Evolutionary conservation across 2,797 vertebrate genomes (phyloP).

Genomic region (Netta rufina): DNA sequence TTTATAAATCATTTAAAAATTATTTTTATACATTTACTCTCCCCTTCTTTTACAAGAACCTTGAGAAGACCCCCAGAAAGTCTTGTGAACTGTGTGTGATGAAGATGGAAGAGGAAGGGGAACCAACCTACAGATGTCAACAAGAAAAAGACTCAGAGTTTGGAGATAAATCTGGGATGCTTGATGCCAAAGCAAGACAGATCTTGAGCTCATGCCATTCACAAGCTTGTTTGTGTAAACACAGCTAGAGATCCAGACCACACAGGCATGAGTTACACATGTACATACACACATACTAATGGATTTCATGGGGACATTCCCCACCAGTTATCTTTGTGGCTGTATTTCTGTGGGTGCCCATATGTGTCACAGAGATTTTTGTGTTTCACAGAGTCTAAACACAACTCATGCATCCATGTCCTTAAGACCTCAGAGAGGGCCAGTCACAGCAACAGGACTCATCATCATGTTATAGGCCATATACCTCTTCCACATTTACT

Average conservation of each 20-base stretch:
- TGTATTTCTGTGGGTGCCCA: not conserved
- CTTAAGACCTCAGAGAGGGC: not conserved
- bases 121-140: not conserved
- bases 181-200: not conserved
- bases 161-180: not conserved
- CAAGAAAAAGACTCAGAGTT: not conserved
- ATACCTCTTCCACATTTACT: not conserved
- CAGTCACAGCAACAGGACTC: not conserved
- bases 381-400: not conserved
- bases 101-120: not conserved
- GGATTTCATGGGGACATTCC: not conserved
- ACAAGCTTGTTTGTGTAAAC: not conserved
- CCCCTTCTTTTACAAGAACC: not conserved
- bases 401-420: not conserved
- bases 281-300: rapidly evolving
- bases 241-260: not conserved
- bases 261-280: not conserved
- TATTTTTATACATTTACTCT: not conserved
- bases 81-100: not conserved
- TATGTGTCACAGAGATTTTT: not conserved
- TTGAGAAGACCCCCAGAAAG: not conserved
- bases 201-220: not conserved
- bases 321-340: not conserved
- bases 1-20: not conserved
- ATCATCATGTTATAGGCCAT: not conserved